Evolutionary conservation across 2,888 invertebrate species (phyloP).

Genomic region (Sarcophaga caerulescens): DNA sequence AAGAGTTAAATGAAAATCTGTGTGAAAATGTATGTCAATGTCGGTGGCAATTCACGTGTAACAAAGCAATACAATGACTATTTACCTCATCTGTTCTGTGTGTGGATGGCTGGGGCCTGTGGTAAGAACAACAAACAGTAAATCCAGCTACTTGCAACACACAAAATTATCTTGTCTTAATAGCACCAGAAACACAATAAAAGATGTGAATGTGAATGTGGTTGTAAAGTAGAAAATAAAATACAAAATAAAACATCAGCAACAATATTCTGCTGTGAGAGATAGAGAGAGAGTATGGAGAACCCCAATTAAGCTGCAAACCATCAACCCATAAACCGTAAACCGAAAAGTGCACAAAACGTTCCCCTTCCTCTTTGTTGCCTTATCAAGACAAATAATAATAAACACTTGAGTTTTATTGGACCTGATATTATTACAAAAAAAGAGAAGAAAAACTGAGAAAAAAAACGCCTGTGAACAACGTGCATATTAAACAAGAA

Average conservation of each 20-base stretch:
- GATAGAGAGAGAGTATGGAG: constrained; percentile 1
- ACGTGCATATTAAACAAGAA: neutral
- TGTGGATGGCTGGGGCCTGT: neutral
- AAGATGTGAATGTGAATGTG: constrained; percentile 11
- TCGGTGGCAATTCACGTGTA: constrained; percentile 47
- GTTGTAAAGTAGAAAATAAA: constrained; percentile 50
- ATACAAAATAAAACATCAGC: constrained; percentile 40
- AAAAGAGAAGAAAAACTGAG: neutral
- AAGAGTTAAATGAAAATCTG: neutral
- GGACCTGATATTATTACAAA: constrained; percentile 45
- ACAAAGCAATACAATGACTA: constrained; percentile 21
- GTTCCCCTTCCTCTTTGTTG: neutral
- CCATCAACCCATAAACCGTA: neutral
- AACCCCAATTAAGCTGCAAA: constrained; percentile 19
- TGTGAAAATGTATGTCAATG: constrained; percentile 57
- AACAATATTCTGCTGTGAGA: constrained; percentile 63
- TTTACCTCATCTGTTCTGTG: constrained; percentile 4
- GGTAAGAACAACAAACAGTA: neutral
- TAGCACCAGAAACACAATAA: neutral
- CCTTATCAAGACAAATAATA: constrained; percentile 35
- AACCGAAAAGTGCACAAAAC: neutral
- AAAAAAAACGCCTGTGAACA: neutral
- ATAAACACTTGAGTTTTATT: constrained; percentile 29
- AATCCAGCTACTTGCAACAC: neutral
- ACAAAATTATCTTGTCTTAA: neutral